Base-by-base conservation (phyloP, 2,797 vertebrate species). In the Tokudaia muenninki region DNA sequence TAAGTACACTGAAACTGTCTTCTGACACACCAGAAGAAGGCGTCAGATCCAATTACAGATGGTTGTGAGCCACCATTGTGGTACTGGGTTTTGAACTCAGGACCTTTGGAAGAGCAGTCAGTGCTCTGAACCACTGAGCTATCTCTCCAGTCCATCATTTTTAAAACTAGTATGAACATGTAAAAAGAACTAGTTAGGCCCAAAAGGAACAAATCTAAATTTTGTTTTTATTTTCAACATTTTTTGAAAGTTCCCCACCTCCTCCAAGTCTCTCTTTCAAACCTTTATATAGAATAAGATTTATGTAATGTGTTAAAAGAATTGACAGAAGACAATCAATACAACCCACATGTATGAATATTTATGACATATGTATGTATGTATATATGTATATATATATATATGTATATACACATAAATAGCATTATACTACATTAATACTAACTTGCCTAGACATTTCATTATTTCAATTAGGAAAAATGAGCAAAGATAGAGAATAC, bases 401-500 rank as follows among this genome's bases (percentile, higher is more conserved):
- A 5, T 67, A 34, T 67, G 13, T 16, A 67, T 6, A 44, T 14
- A 26, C 24, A 75, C 5, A 44, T 44, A 31, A 13, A 67, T 13
- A 67, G 13, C 26, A 67, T 34, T 34, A 67, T 50, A 50, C 4
- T 59, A 9, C 2, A 67, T 92, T 21, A 86, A 59, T 4, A 75
- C 14, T 29, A 70, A 65, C 59, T 93, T 81, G 26, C 11, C 29
- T n/a, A 72, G 7, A 70, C 90, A 50, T 37, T 55, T 52, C 31
- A 91, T 24, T 50, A 87, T 87, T 4, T 70, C 5, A 37, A 11
- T 88, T 52, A 16, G 26, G 14, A 41, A 6, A 16, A 26, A 61
- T 31, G 8, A 3, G 16, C 37, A 77, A 41, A 19, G 7, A 29
- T 6, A 0, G 1, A 7, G 4, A 50, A 37, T 1, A 74, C 13